Conservation (phyloP, 2,797 vertebrate genomes). For the Neostethus bicornis region DNA sequence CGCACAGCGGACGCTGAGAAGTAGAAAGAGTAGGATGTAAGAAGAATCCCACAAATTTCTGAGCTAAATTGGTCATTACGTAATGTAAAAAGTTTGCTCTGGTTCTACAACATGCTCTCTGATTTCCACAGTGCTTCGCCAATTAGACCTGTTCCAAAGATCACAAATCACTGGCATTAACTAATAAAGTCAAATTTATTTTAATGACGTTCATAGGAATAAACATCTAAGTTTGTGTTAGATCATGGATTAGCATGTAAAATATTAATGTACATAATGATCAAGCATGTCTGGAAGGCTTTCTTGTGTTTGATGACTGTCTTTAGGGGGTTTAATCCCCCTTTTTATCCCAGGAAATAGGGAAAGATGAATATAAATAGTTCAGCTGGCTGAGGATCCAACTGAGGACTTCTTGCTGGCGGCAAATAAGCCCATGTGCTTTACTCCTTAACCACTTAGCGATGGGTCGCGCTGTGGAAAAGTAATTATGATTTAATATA, state of each 20-base stretch:
- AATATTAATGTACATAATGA: neutral
- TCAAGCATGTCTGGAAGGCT: neutral
- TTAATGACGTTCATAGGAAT: neutral
- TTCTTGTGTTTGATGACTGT: neutral
- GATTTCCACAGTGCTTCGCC: neutral
- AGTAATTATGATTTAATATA: neutral
- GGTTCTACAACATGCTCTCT: conserved; percentile 7
- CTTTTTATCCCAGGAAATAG: neutral
- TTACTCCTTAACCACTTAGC: neutral
- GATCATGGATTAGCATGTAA: neutral
- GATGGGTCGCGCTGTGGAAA: neutral
- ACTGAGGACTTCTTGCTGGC: neutral
- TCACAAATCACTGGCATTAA: neutral
- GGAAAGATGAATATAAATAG: neutral
- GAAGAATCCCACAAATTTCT: conserved; percentile 4
- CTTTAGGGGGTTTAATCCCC: neutral
- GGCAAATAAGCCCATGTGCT: neutral
- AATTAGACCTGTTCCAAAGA: neutral
- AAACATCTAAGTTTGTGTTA: neutral
- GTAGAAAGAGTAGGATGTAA: neutral
- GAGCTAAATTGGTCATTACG: neutral
- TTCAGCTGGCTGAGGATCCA: neutral
- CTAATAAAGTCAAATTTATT: neutral
- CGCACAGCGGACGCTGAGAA: neutral
- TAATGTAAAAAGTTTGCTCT: conserved; percentile 1